Base-by-base conservation (phyloP, 2,113 vertebrate species). In the Columba janthina region DNA sequence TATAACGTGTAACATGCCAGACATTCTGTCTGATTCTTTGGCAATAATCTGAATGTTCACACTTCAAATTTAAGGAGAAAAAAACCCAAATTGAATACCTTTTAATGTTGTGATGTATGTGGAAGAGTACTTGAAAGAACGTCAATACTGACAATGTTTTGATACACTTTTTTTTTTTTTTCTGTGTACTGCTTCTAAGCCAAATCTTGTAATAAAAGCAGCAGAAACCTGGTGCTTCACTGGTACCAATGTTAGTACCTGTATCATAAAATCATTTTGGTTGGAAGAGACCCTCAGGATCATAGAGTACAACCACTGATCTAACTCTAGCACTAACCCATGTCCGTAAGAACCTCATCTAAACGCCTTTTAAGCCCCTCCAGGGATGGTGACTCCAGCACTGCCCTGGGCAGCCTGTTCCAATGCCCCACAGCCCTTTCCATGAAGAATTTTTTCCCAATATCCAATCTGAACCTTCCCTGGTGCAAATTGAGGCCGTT, bases 51-150 rank as follows among this genome's bases (percentile, higher is more conserved):
- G 16, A 19, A 21, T 50, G 2, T 15, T 13, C 85, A 26, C 17
- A 2, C 34, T 66, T 40, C 1, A 11, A 74, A 51, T 61, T 82
- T 16, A 42, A 51, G 31, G 22, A 17, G 25, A 12, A 60, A 44
- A 42, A 9, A 1, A 3, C 9, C 15, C 11, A 29, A 56, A 1
- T 4, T 38, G 24, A 62, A 20, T 38, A 29, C 7, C 4, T 40
- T 61, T 38, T 19, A 18, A 9, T 34, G 40, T 53, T 74, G 40
- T n/a, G 58, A 0, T 71, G 36, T 11, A 4, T 11, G 25, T 24
- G 9, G 62, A 51, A 69, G 20, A 69, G 13, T 5, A n/a, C 38
- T 73, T 67, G 7, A 17, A 56, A 74, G 48, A 80, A 64, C 16
- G 42, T 46, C 21, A 18, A 2, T 51, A 25, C 40, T 24, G 36